phyloP scores from a whole-genome alignment of 1,140 invertebrate genomes.

The Drosophila simulans region DNA sequence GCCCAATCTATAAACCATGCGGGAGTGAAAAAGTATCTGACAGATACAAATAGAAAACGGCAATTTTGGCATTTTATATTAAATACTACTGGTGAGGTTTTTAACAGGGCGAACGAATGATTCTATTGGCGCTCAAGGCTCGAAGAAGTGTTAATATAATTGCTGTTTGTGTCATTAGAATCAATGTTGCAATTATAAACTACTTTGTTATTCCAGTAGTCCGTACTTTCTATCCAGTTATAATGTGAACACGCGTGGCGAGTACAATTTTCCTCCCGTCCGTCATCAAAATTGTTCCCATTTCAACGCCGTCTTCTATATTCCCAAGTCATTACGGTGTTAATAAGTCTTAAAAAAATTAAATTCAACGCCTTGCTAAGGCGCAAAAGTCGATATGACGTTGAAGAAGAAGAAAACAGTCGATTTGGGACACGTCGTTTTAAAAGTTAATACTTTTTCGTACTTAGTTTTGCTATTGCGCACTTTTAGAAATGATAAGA shows the following conservation, averaged over 20 bases:
- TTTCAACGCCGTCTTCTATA: conserved; percentile 5
- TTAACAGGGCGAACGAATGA: conserved; percentile 36
- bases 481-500: conserved; percentile 64
- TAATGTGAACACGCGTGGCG: no score
- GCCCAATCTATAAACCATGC: conserved; percentile 67
- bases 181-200: no score
- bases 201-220: no score
- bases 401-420: not conserved
- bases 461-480: conserved; percentile 49
- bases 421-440: not conserved
- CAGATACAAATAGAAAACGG: conserved; percentile 71
- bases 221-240: no score
- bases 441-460: conserved; percentile 15
- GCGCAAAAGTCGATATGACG: no score
- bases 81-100: conserved; percentile 22
- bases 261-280: no score
- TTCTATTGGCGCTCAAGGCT: conserved; percentile 4
- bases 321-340: conserved; percentile 53
- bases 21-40: conserved; percentile 63
- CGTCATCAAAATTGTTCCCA: no score
- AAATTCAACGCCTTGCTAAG: not conserved
- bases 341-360: conserved; percentile 69
- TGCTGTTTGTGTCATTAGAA: no score
- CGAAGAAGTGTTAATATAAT: no score
- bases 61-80: conserved; percentile 4